phyloP scores from a whole-genome alignment of 1,140 invertebrate genomes.

The Eulimnadia texana region DNA sequence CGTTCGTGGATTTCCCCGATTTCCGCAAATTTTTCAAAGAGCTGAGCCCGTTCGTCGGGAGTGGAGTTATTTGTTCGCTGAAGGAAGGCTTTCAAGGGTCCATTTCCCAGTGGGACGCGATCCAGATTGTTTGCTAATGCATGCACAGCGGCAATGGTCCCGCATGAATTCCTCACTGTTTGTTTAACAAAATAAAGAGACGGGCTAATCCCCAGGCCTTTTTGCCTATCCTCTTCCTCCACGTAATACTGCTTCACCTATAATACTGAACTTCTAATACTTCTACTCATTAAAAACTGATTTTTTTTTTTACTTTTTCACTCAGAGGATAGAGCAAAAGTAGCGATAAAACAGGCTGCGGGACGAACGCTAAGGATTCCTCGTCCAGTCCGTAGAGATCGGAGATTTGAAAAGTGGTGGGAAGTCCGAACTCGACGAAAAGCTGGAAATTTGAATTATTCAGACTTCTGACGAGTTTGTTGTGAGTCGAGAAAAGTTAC shows the following conservation, averaged over 20 bases:
- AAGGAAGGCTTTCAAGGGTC: conserved; percentile 61
- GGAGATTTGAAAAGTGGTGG: conserved; percentile 57
- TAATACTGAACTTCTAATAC: conserved; percentile 11
- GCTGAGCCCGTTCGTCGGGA: conserved; percentile 53
- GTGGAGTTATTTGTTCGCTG: conserved; percentile 48
- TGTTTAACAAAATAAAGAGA: conserved; percentile 83
- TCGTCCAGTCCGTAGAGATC: conserved; percentile 81
- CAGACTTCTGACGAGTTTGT: not conserved
- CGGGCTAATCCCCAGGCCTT: conserved; percentile 42
- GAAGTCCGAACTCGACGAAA: conserved; percentile 53
- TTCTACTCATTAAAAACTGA: not conserved
- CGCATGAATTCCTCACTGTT: conserved; percentile 86
- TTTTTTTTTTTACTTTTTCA: conserved; percentile 39
- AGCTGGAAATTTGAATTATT: not conserved
- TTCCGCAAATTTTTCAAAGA: conserved; percentile 49
- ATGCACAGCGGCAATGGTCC: conserved; percentile 84
- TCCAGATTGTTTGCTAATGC: conserved; percentile 40
- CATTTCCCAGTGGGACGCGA: conserved; percentile 40
- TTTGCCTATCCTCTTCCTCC: conserved; percentile 41
- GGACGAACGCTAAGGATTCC: conserved; percentile 67
- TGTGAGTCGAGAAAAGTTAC: not conserved
- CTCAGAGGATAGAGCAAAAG: conserved; percentile 75
- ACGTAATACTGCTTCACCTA: conserved; percentile 45
- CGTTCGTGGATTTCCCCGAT: conserved; percentile 70
- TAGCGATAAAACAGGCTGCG: conserved; percentile 65